These are phyloP conservation scores for Lampropteryx suffumata DNA, from an alignment of 2,888 invertebrate species.

Conservation along the genomic window DNA sequence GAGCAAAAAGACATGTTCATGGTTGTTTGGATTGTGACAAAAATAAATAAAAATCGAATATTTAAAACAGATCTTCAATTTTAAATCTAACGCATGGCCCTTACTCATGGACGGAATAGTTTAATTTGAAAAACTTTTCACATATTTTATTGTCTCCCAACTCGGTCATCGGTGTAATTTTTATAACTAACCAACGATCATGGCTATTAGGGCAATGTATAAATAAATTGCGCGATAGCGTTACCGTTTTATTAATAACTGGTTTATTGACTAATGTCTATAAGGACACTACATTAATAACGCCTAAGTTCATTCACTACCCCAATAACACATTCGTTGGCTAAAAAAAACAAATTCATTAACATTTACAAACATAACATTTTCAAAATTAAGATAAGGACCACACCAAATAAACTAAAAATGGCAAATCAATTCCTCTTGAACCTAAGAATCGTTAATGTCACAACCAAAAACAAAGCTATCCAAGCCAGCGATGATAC, in stretches of 20 bases:
- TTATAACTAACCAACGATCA: no score
- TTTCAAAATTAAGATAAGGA: neutral
- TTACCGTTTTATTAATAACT: neutral
- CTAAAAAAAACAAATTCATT: no score
- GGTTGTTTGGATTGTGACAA: slow-evolving; percentile 7
- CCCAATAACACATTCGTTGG: no score
- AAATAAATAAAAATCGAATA: slow-evolving; percentile 21
- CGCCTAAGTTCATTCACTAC: no score
- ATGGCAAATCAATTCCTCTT: slow-evolving; percentile 86
- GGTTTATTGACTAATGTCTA: neutral
- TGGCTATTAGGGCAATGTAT: no score
- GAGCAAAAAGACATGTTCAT: slow-evolving; percentile 17
- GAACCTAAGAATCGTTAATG: slow-evolving; percentile 90
- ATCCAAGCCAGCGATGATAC: slow-evolving; percentile 94
- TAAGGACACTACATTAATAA: neutral
- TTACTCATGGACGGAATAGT: neutral
- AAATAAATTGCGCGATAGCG: no score
- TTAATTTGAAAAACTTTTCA: no score
- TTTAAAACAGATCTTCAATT: slow-evolving; percentile 14
- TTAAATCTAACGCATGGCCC: slow-evolving; percentile 23
- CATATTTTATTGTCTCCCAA: no score
- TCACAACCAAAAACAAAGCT: slow-evolving; percentile 89
- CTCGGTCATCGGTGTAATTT: neutral
- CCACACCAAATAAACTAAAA: slow-evolving; percentile 29
- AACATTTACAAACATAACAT: no score